Percentiles rank a stretch among this genome's conserved stretches.
phyloP scores from a whole-genome alignment of 92 coral and sea anemone species.

The Actinostola sp. region DNA sequence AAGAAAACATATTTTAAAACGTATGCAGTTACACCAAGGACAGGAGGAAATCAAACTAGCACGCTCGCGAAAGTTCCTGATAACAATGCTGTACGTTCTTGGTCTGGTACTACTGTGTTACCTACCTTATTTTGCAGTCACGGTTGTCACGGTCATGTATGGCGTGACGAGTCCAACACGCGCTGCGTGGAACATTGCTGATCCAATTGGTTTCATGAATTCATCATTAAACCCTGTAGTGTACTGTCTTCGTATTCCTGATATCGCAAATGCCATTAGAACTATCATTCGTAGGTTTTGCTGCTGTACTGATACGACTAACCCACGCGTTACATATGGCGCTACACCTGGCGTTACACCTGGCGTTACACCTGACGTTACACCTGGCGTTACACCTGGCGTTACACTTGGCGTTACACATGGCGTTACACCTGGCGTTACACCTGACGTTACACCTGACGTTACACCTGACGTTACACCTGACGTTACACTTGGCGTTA shows the following conservation, averaged over 20 bases:
- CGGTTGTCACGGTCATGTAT: conserved; percentile 23
- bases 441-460: too few relatives aligned
- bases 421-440: too few relatives aligned
- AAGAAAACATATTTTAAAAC: background rate
- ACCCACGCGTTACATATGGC: too few relatives aligned
- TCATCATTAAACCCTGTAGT: conserved; percentile 29
- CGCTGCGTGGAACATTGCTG: conserved; percentile 33
- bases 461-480: too few relatives aligned
- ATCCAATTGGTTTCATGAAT: conserved; percentile 33
- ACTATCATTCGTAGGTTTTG: background rate
- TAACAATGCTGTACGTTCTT: conserved; percentile 29
- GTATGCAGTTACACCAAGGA: conserved; percentile 27
- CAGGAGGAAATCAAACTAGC: conserved; percentile 23
- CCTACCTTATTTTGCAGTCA: conserved; percentile 24
- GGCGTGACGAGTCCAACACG: conserved; percentile 27
- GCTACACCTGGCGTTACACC: conserved; percentile 12
- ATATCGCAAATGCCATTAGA: conserved; percentile 12
- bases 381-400: too few relatives aligned
- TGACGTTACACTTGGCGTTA: too few relatives aligned
- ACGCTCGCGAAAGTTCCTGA: conserved; percentile 13
- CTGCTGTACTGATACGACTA: background rate
- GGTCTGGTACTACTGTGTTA: conserved; percentile 30
- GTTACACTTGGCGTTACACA: too few relatives aligned
- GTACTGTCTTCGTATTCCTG: conserved; percentile 30
- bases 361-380: too few relatives aligned